These are phyloP conservation scores for Zophobas morio DNA, from an alignment of 1,140 invertebrate species.

Conservation along the genomic window DNA sequence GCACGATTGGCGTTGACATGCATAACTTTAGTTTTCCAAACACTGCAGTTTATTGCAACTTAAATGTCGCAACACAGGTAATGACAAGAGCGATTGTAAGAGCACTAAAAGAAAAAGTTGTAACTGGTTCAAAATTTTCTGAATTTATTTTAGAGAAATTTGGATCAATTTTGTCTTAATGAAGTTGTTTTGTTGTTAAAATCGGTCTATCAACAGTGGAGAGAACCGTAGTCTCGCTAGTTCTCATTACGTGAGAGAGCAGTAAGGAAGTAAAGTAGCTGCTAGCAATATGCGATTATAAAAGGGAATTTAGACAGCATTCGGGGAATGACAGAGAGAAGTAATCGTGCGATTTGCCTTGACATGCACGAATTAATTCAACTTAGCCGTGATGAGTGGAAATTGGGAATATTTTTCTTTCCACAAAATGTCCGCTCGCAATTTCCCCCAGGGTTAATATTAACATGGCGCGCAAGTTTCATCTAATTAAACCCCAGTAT, in stretches of 20 bases:
- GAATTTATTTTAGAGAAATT: too few species aligned
- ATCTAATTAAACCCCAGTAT: conserved; percentile 58
- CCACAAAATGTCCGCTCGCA: conserved; percentile 58
- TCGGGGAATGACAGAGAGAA: conserved; percentile 33
- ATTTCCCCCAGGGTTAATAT: conserved; percentile 61
- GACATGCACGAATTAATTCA: conserved; percentile 58
- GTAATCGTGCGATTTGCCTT: conserved; percentile 49
- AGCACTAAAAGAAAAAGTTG: too few species aligned
- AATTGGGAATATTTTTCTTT: conserved; percentile 61
- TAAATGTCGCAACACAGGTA: too few species aligned
- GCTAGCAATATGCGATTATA: conserved; percentile 4
- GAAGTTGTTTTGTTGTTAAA: too few species aligned
- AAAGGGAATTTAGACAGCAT: conserved; percentile 31
- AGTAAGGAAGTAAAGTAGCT: conserved; percentile 37
- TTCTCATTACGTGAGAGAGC: conserved; percentile 23
- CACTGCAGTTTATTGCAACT: too few species aligned
- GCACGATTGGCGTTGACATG: conserved; percentile 49
- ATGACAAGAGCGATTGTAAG: too few species aligned
- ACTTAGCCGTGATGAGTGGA: conserved; percentile 58
- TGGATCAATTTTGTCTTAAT: too few species aligned
- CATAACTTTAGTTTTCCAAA: background rate
- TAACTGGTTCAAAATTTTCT: too few species aligned
- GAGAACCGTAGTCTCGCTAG: background rate
- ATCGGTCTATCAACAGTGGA: too few species aligned
- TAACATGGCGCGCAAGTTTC: conserved; percentile 55